Base-by-base conservation (phyloP, 2,888 invertebrate species). In the Caenorhabditis sp. region DNA sequence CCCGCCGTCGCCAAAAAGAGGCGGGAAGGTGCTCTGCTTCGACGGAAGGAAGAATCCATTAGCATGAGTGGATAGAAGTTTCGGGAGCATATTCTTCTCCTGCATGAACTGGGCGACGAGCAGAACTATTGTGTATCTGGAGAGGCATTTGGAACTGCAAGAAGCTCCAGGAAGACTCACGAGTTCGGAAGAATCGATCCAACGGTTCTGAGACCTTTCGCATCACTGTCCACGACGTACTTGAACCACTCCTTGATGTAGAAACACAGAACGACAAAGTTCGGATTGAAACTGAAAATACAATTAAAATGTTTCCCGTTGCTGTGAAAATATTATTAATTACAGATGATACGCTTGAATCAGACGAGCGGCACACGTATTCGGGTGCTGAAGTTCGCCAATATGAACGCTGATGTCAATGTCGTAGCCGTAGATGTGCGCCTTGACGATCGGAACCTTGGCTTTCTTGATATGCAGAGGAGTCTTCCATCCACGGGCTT, bases 361-460 rank as follows among this genome's bases (percentile, higher is more conserved):
- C 4, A 32, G 20, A 15, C 55, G 28, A 6, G 55, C 55, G n/a
- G 55, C 55, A 18, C 55, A 56, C 15, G 55, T 56, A 32, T 56
- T 56, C 55, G 28, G 28, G 6, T 28, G 55, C 55, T 56, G 28
- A 1, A n/a, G n/a, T 4, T 56, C 55, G 1, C 55, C 55, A n/a
- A 56, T 56, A 32, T 56, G 55, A 20, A 56, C 55, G n/a, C 55
- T 56, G n/a, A 56, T n/a, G n/a, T 56, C 55, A 32, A 56, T 22
- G n/a, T 56, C 28, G 55, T 32, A 56, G n/a, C 55, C 55, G 55
- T n/a, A 32, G 32, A 56, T 56, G 4, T 28, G n/a, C 4, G 32
- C 32, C 32, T 56, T 28, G 15, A 56, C 18, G 15, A 56, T 56
- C n/a, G 55, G 55, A 4, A 56, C 55, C 11, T 56, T 56, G 55